These are phyloP conservation scores for Patella ulyssiponensis DNA, from an alignment of 2,888 invertebrate species.

Conservation along the genomic window DNA sequence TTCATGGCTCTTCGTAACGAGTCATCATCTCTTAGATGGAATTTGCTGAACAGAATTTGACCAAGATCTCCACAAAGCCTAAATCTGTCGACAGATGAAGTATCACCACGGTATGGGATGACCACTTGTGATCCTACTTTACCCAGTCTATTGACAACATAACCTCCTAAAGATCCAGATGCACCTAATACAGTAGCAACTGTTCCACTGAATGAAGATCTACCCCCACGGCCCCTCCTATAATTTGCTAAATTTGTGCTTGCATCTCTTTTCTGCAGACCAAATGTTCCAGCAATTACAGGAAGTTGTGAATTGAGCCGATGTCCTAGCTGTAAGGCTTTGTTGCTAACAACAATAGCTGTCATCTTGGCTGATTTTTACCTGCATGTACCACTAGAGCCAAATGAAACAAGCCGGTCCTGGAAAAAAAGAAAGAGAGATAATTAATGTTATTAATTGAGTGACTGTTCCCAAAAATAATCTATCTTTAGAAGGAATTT, in stretches of 20 bases:
- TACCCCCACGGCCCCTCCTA: conserved; percentile 77
- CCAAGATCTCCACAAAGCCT: conserved; percentile 95
- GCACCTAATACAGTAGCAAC: conserved; percentile 98
- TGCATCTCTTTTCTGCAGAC: conserved; percentile 29
- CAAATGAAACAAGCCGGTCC: no score
- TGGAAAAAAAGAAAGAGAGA: no score
- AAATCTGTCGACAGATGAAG: conserved; percentile 83
- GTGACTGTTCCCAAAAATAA: no score
- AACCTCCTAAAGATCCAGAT: conserved; percentile 89
- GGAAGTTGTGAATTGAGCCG: no score
- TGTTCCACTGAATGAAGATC: conserved; percentile 95
- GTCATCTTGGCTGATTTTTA: no score
- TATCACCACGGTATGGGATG: conserved; percentile 91
- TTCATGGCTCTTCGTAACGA: conserved; percentile 84
- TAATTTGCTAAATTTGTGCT: conserved; percentile 50
- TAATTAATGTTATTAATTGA: no score
- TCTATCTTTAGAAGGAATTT: no score
- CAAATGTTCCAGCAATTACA: no score
- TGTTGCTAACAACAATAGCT: no score
- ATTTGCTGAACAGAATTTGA: conserved; percentile 92
- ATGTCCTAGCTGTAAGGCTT: no score
- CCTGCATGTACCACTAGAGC: no score
- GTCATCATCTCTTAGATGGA: conserved; percentile 86
- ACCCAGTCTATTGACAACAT: conserved; percentile 88
- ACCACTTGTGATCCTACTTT: conserved; percentile 80